phyloP scores from a whole-genome alignment of 2,888 invertebrate species.

The Aphidius colemani region DNA sequence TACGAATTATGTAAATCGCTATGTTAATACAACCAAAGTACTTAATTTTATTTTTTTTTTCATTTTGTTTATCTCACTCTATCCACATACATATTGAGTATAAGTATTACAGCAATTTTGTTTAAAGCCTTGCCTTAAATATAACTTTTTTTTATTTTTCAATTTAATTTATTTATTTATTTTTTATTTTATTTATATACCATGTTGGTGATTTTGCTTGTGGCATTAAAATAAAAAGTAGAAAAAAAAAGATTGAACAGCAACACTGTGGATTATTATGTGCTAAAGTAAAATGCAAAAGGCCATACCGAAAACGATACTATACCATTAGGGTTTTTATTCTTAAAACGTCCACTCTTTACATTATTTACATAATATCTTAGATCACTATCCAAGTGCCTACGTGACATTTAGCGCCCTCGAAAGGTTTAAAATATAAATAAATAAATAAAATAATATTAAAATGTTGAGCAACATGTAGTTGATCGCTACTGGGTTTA shows the following conservation, averaged over 20 bases:
- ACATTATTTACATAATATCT: constrained; percentile 56
- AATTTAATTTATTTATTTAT: constrained; percentile 16
- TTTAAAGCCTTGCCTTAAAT: constrained; percentile 52
- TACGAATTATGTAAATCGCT: constrained; percentile 59
- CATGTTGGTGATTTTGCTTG: constrained; percentile 11
- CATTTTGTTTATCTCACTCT: constrained; percentile 14
- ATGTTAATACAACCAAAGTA: constrained; percentile 50
- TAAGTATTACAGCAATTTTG: constrained; percentile 56
- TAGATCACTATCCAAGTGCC: constrained; percentile 40
- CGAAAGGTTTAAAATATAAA: constrained; percentile 20
- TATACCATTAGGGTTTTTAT: constrained; percentile 11
- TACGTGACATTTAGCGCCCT: constrained; percentile 38
- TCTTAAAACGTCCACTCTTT: constrained; percentile 20
- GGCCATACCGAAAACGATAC: constrained; percentile 13
- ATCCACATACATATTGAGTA: constrained; percentile 26
- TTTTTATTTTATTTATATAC: constrained; percentile 6
- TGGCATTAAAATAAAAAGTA: constrained; percentile 15
- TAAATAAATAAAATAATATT: constrained; percentile 23
- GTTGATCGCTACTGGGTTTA: too few species aligned
- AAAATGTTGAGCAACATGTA: not conserved
- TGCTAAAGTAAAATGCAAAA: constrained; percentile 11
- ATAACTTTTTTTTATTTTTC: constrained; percentile 47
- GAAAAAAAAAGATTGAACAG: not conserved
- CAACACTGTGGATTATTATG: not conserved
- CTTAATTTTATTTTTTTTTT: constrained; percentile 17